phyloP scores from a whole-genome alignment of 2,113 vertebrate genomes.

The Nicator chloris region DNA sequence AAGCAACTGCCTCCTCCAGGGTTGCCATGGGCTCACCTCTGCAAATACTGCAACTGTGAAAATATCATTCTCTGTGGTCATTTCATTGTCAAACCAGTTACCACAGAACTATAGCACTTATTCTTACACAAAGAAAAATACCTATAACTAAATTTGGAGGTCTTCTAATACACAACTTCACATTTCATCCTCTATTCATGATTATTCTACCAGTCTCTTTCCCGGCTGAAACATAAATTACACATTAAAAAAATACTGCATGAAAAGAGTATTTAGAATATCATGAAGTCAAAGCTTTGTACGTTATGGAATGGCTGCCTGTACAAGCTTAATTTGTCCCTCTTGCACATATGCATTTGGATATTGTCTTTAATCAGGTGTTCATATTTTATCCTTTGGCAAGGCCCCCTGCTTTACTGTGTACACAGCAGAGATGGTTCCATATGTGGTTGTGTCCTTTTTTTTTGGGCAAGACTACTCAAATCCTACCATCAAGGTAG shows the following conservation, averaged over 20 bases:
- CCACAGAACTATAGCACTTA: neutral
- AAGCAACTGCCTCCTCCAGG: neutral
- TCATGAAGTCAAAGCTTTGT: neutral
- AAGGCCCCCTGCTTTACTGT: neutral
- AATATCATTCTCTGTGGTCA: neutral
- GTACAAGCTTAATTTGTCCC: neutral
- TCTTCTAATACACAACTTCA: neutral
- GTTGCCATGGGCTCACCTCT: neutral
- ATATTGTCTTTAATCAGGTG: neutral
- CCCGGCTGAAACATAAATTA: neutral
- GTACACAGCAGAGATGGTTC: neutral
- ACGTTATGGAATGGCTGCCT: neutral
- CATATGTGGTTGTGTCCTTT: neutral
- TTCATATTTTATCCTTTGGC: neutral
- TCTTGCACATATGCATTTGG: neutral
- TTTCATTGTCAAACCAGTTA: neutral
- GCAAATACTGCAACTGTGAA: rapidly evolving
- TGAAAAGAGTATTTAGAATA: neutral
- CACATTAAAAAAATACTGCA: neutral
- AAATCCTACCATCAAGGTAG: neutral
- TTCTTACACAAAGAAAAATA: neutral
- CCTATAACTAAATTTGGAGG: neutral
- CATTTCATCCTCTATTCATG: neutral
- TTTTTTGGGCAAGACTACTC: neutral
- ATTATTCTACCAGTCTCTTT: neutral